Evolutionary conservation across 2,113 vertebrate species (phyloP).

Genomic region (Zosterops japonicus): DNA sequence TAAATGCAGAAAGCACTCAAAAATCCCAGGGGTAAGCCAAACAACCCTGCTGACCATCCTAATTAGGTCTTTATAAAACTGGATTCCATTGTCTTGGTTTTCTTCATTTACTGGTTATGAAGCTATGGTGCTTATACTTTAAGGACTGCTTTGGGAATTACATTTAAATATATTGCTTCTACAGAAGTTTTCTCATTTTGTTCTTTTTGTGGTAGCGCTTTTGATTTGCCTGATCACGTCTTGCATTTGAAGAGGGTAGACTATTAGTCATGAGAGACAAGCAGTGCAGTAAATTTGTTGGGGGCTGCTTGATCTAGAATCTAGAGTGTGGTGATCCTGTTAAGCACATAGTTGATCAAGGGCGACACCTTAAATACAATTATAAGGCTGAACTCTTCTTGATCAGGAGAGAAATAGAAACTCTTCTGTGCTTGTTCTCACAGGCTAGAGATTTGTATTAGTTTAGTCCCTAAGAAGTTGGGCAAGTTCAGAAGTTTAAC

Average conservation of each 20-base stretch:
- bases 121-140: neutral
- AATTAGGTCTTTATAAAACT: neutral
- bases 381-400: neutral
- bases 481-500: neutral
- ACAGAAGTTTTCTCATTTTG: neutral
- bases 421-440: neutral
- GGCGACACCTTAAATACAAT: neutral
- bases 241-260: neutral
- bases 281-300: neutral
- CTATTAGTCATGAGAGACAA: neutral
- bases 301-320: slow-evolving; percentile 4
- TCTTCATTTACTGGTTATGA: neutral
- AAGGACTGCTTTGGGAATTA: neutral
- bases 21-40: neutral
- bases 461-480: neutral
- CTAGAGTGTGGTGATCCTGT: neutral
- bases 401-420: neutral
- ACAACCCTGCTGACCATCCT: neutral
- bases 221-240: neutral
- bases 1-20: neutral
- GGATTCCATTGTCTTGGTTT: neutral
- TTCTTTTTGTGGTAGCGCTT: neutral
- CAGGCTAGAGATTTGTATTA: neutral
- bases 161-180: neutral
- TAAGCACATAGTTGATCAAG: neutral